Evolutionary conservation across 2,888 invertebrate genomes (phyloP).

Genomic region (Andrena chrysosceles): DNA sequence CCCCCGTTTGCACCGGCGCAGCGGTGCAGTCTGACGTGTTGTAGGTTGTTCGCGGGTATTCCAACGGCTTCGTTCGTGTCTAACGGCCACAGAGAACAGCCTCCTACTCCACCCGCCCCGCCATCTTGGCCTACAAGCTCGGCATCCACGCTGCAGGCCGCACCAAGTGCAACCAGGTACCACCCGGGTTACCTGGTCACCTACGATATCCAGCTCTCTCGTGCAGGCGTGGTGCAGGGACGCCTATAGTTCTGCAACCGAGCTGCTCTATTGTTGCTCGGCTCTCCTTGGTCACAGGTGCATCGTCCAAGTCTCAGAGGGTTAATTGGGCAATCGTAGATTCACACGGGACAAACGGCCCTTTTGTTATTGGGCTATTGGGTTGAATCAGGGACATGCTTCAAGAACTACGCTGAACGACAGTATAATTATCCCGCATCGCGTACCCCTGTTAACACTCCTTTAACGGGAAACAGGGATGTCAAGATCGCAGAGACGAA

Average conservation of each 20-base stretch:
- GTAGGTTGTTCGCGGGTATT: conserved; percentile 62
- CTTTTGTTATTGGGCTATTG: too few species aligned
- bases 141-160: conserved; percentile 62
- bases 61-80: conserved; percentile 56
- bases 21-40: conserved; percentile 53
- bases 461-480: background rate
- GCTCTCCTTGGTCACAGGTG: conserved; percentile 23
- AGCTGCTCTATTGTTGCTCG: background rate
- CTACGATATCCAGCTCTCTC: conserved; percentile 71
- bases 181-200: conserved; percentile 79
- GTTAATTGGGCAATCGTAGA: too few species aligned
- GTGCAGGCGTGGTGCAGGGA: conserved; percentile 66
- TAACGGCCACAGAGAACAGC: conserved; percentile 60
- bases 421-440: too few species aligned
- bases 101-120: conserved; percentile 72
- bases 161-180: conserved; percentile 78
- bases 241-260: background rate
- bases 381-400: too few species aligned
- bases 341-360: too few species aligned
- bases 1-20: conserved; percentile 38
- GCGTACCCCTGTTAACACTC: background rate
- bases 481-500: background rate
- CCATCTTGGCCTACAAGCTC: conserved; percentile 63
- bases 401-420: too few species aligned
- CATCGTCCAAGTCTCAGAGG: background rate